These are phyloP conservation scores for Bolinopsis microptera DNA, from an alignment of 37 sponge, comb jelly and placozoan species.

Conservation along the genomic window DNA sequence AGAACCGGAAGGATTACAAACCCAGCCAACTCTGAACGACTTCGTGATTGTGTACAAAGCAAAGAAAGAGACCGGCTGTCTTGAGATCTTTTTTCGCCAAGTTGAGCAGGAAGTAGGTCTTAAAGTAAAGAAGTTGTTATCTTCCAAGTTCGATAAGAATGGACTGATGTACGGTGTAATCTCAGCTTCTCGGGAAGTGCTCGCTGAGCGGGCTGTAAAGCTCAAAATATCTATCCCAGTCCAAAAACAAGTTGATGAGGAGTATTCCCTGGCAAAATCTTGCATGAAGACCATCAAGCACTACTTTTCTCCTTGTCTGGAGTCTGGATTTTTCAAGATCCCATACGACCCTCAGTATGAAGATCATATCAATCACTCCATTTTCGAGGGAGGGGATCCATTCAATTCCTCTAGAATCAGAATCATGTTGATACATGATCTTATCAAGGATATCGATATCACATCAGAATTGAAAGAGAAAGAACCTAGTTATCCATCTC, in stretches of 20 bases:
- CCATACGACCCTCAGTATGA: not conserved
- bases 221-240: not conserved
- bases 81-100: not conserved
- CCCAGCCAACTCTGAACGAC: not conserved
- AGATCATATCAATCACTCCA: not conserved
- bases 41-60: not conserved
- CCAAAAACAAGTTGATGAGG: not conserved
- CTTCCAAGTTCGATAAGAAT: not conserved
- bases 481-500: not conserved
- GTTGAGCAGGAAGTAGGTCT: not conserved
- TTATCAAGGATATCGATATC: not conserved
- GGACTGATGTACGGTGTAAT: not conserved
- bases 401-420: not conserved
- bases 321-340: constrained; percentile 29
- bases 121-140: not conserved
- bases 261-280: not conserved
- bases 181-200: constrained; percentile 3
- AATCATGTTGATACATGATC: constrained; percentile 8
- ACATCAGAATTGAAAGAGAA: not conserved
- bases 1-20: not conserved
- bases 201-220: not conserved
- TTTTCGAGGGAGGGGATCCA: not conserved
- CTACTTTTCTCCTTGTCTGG: constrained; percentile 16
- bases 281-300: not conserved
- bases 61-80: not conserved